Evolutionary conservation across 2,888 invertebrate genomes (phyloP), one percentile per base, ranked within the genome.

Genomic region (Coelinius sp.): DNA sequence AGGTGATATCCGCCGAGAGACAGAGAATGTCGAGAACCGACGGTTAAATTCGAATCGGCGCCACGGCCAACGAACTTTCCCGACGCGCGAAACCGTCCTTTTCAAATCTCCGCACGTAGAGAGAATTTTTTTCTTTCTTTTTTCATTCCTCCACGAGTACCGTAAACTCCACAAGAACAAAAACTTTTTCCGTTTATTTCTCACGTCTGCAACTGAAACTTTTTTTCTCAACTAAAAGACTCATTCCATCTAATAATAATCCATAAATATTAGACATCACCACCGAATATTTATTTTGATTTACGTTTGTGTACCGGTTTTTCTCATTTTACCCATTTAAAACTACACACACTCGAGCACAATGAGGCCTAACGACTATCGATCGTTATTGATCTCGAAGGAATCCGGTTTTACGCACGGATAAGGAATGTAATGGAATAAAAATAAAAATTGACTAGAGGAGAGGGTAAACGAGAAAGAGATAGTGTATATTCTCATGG

Each of bases 31-130:
- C 63, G 53, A 69, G 25, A 17, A 67, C 69, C 68, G 76, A 70
- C 76, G 76, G 73, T 74, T 75, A 66, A 59, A 65, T 69, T 73
- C 68, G 68, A 68, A 52, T 68, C 70, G 73, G 73, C 74, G 68
- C 62, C 64, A 56, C 75, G 75, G 75, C 70, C 75, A 76, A 74
- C 71, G 69, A 75, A 76, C 73, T 76, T 52, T 12, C 25, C 22
- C 67, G 63, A 67, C 71, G 71, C 71, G 71, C 71, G 67, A 71
- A 71, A 71, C 38, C 14, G 20, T 46, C 62, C 25, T 24, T 67
- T 71, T 67, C 62, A 59, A 59, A 59, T 59, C 17, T 27, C 25
- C 53, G 53, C 59, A 59, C 59, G 59, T 59, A 49, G 14, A 8
- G 2, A 20, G 20, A 2, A 49, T 17, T 49, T n/a, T 49, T 17